Evolutionary conservation across 2,797 vertebrate species (phyloP).

Genomic region (Octomys mimax): DNA sequence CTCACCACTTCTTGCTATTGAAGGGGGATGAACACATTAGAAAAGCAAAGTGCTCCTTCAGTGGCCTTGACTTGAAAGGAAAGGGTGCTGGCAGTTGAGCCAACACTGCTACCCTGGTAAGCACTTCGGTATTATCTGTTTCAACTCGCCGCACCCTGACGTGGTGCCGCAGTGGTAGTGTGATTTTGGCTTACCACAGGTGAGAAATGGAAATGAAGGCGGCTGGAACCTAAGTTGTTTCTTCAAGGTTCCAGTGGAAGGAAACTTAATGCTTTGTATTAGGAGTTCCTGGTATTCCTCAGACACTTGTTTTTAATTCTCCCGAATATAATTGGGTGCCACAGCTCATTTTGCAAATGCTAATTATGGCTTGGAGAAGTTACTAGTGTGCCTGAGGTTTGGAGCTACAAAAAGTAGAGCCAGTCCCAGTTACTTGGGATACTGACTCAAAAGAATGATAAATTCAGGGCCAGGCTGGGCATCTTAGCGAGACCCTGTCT

Average conservation of each 20-base stretch:
- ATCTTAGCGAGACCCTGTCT: neutral
- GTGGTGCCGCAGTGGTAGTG: neutral
- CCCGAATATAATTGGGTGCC: neutral
- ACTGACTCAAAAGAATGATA: neutral
- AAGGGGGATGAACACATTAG: conserved; percentile 37
- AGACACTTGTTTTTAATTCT: conserved; percentile 16
- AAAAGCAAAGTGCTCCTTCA: conserved; percentile 16
- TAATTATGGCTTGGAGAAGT: neutral
- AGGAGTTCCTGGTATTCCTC: neutral
- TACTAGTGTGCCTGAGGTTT: neutral
- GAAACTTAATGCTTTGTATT: neutral
- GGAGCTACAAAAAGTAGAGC: neutral
- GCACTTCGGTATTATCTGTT: neutral
- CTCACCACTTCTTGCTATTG: neutral
- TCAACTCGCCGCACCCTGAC: neutral
- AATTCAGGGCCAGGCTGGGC: neutral
- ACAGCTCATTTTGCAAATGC: neutral
- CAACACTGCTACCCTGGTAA: neutral
- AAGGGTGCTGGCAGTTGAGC: neutral
- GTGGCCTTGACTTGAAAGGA: neutral
- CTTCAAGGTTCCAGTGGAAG: neutral
- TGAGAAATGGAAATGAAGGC: neutral
- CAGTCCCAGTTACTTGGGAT: neutral
- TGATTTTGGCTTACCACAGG: neutral
- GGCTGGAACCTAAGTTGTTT: neutral